phyloP scores from a whole-genome alignment of 2,888 invertebrate species.

The Eumacrocentrus americanus region DNA sequence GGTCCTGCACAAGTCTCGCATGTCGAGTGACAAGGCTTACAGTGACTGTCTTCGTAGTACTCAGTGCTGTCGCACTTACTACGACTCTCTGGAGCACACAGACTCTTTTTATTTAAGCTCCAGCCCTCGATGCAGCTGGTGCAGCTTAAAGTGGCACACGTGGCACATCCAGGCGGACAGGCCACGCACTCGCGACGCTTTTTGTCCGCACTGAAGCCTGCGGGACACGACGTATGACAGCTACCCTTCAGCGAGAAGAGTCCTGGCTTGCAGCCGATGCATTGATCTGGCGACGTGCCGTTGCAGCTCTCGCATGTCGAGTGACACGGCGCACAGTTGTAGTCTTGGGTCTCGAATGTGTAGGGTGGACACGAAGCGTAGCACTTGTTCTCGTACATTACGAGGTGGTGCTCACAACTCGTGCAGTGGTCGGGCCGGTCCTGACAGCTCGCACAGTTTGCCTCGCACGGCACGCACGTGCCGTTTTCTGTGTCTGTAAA shows the following conservation, averaged over 20 bases:
- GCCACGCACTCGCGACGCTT: conserved; percentile 80
- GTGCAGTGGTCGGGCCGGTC: conserved; percentile 83
- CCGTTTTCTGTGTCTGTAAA: conserved; percentile 71
- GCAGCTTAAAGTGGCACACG: conserved; percentile 77
- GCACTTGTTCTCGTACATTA: conserved; percentile 82
- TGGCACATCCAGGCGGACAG: conserved; percentile 79
- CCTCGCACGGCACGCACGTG: conserved; percentile 83
- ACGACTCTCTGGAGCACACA: conserved; percentile 75
- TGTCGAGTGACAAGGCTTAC: conserved; percentile 77
- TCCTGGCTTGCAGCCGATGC: conserved; percentile 79
- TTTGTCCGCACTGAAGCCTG: conserved; percentile 77
- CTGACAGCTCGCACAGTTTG: conserved; percentile 85
- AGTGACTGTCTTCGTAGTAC: conserved; percentile 74
- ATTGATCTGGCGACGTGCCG: conserved; percentile 78
- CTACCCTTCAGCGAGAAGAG: conserved; percentile 75
- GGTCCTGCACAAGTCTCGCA: conserved; percentile 85
- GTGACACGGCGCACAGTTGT: conserved; percentile 82
- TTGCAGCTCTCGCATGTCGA: conserved; percentile 80
- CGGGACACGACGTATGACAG: conserved; percentile 76
- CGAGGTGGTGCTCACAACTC: conserved; percentile 86
- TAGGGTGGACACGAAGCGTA: conserved; percentile 81
- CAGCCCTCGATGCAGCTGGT: conserved; percentile 76
- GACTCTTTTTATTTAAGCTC: conserved; percentile 77
- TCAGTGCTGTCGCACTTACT: conserved; percentile 71
- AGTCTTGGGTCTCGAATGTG: conserved; percentile 86